A percentile compares a stretch with the other conserved stretches of the same genome.
These are phyloP conservation scores for Archips xylosteana DNA, from an alignment of 2,888 invertebrate species.

Conservation along the genomic window DNA sequence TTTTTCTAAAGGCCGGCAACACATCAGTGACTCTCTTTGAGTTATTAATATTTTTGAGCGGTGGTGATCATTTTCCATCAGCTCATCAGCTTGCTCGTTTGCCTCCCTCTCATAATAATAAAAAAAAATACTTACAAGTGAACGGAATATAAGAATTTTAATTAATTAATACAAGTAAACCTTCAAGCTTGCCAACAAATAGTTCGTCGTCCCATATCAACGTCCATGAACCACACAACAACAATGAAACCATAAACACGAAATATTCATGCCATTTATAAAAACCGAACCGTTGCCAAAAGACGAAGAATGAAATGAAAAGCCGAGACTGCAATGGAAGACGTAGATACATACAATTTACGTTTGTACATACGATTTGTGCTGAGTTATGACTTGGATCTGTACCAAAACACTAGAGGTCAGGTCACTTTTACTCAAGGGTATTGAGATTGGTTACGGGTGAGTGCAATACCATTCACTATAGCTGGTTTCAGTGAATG, in stretches of 20 bases:
- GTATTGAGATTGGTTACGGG: not conserved
- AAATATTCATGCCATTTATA: conserved; percentile 29
- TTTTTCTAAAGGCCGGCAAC: too few relatives aligned
- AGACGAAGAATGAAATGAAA: conserved; percentile 37
- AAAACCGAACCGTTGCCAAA: conserved; percentile 27
- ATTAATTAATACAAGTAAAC: not conserved
- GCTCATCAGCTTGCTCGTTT: too few relatives aligned
- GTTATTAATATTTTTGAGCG: too few relatives aligned
- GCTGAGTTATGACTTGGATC: conserved; percentile 32
- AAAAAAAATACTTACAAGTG: too few relatives aligned
- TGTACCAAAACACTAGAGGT: conserved; percentile 33
- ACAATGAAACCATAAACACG: not conserved
- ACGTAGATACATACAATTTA: conserved; percentile 3
- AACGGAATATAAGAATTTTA: too few relatives aligned
- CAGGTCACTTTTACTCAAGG: conserved; percentile 42
- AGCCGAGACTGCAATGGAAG: conserved; percentile 24
- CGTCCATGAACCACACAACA: not conserved
- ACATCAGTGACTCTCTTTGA: too few relatives aligned
- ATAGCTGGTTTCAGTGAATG: not conserved
- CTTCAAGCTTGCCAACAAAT: not conserved
- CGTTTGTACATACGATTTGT: conserved; percentile 3
- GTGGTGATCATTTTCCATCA: too few relatives aligned
- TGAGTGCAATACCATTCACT: not conserved
- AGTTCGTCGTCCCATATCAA: not conserved
- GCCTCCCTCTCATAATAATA: too few relatives aligned